These are phyloP conservation scores for Nomada hirtipes DNA, from an alignment of 2,888 invertebrate species.

Conservation along the genomic window DNA sequence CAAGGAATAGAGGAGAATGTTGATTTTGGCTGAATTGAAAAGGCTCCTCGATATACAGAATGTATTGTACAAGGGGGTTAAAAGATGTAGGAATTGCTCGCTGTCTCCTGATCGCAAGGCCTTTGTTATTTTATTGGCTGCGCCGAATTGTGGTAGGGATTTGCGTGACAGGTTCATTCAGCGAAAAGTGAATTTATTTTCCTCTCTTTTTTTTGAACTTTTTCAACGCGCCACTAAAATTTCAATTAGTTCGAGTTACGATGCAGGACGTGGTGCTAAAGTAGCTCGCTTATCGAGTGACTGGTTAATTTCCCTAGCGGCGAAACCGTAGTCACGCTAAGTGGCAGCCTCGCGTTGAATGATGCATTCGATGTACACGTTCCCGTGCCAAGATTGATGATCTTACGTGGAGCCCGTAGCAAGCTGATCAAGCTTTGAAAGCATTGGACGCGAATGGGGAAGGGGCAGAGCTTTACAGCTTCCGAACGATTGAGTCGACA, in stretches of 20 bases:
- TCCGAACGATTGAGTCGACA: slow-evolving; percentile 50
- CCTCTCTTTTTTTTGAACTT: too few relatives aligned
- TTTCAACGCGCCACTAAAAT: slow-evolving; percentile 14
- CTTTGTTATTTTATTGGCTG: too few relatives aligned
- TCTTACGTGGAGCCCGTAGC: slow-evolving; percentile 25
- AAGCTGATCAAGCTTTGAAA: slow-evolving; percentile 54
- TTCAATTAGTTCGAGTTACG: slow-evolving; percentile 41
- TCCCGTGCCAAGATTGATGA: slow-evolving; percentile 59
- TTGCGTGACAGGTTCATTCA: not conserved
- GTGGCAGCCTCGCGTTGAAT: slow-evolving; percentile 47
- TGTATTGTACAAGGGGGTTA: too few relatives aligned
- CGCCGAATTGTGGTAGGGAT: not conserved
- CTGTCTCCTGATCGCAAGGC: too few relatives aligned
- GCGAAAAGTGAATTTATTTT: too few relatives aligned
- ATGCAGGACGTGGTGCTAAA: not conserved
- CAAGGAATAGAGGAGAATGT: not conserved
- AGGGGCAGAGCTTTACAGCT: slow-evolving; percentile 51
- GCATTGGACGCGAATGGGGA: slow-evolving; percentile 22
- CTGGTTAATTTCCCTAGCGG: slow-evolving; percentile 63
- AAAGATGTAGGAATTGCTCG: too few relatives aligned
- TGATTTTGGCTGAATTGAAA: not conserved
- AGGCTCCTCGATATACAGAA: too few relatives aligned
- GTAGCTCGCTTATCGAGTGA: slow-evolving; percentile 43
- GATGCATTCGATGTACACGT: slow-evolving; percentile 49
- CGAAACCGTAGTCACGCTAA: slow-evolving; percentile 46